Percentiles rank a stretch among this genome's conserved stretches.
These are phyloP conservation scores for Stigmatopora nigra DNA, from an alignment of 2,113 vertebrate genomes.

Conservation along the genomic window DNA sequence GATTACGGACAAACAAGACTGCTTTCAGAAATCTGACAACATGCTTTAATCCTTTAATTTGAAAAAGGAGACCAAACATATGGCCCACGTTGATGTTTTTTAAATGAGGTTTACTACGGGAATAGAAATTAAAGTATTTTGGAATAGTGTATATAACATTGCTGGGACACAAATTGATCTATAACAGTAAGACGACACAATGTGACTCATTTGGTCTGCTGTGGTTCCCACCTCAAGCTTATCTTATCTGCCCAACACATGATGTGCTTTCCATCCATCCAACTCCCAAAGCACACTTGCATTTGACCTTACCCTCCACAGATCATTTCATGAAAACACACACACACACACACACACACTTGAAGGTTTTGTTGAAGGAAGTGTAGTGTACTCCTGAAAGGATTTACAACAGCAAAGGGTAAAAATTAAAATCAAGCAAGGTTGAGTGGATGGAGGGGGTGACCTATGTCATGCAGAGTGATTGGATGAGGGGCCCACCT, in stretches of 20 bases:
- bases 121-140: conserved; percentile 28
- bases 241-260: conserved; percentile 16
- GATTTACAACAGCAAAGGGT: conserved; percentile 12
- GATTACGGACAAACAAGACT: conserved; percentile 4
- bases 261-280: conserved; percentile 16
- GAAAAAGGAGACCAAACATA: conserved; percentile 16
- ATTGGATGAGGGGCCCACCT: conserved; percentile 28
- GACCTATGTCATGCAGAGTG: conserved; percentile 36
- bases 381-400: conserved; percentile 13
- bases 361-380: neutral
- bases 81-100: conserved; percentile 1
- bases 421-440: conserved; percentile 18
- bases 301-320: conserved; percentile 36
- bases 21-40: conserved; percentile 2
- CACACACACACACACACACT: neutral
- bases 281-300: conserved; percentile 18
- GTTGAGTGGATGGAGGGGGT: conserved; percentile 12
- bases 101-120: conserved; percentile 20
- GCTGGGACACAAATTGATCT: conserved; percentile 12
- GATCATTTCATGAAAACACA: conserved; percentile 16
- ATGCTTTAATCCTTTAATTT: conserved; percentile 24
- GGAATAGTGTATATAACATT: conserved; percentile 9
- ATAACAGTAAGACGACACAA: conserved; percentile 1
- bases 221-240: conserved; percentile 13
- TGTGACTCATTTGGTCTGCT: conserved; percentile 10